Base-by-base conservation (phyloP, 1,140 invertebrate genomes). In the Druon quercuslanigerum region DNA sequence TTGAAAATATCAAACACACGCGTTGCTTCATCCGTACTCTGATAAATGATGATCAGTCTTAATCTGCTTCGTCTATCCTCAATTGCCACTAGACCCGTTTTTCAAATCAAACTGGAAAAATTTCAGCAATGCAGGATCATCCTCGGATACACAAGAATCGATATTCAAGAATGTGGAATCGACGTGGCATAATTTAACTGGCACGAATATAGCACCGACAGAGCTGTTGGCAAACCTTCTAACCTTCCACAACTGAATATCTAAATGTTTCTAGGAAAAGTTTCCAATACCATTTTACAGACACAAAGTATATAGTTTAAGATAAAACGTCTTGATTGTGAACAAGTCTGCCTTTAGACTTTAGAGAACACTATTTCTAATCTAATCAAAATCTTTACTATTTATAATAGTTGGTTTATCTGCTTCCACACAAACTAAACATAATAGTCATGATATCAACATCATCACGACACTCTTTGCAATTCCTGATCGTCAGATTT, bases 91-190 rank as follows among this genome's bases (percentile, higher is more conserved):
- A 33, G 12, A 16, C 2, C 12, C 2, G 14, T 7, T 46, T 33
- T 46, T 16, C 25, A 66, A 40, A 40, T 66, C 25, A 5, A 66
- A 66, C 60, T 66, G 13, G 14, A 66, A 66, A 40, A 46, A 66
- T 46, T 66, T 66, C 8, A 66, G 14, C 14, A 66, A 40, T 66
- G 60, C 4, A 25, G 25, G 5, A 46, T 66, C 16, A 20, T 66
- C 20, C 33, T 40, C 60, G 33, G 33, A 66, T 40, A 66, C 13
- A 40, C 16, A 16, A 40, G 60, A 16, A 66, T 66, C 60, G 60
- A 66, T 66, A 40, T 66, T 66, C 60, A 46, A 66, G 25, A 66
- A 66, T 66, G 60, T 66, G 60, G 60, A 12, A 6, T 16, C 33
- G 60, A 66, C 33, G 60, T 66, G 60, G 25, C 14, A 40, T 7